Base-by-base conservation (phyloP, 2,888 invertebrate genomes). In the Xanthorhoe designata region DNA sequence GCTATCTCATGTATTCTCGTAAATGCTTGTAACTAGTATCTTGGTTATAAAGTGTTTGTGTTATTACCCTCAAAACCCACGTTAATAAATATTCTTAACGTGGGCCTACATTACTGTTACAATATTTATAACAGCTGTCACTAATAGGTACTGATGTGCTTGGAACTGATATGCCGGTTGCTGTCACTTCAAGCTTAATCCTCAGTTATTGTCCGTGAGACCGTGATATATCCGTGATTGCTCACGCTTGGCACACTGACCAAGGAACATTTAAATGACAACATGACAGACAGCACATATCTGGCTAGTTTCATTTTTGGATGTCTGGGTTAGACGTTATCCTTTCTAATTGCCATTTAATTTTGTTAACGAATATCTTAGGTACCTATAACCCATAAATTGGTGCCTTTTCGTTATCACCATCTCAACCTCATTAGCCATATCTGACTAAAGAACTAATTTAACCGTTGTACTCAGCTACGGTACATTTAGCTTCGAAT, bases 241-340 rank as follows among this genome's bases (percentile, higher is more conserved):
- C 85, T 83, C 83, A 85, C 83, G 85, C 79, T 78, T 81, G 85
- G 81, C 88, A 86, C 75, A 87, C 87, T 88, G 84, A 87, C 87
- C 87, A 84, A 72, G 79, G 79, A 76, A 77, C 72, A 78, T 77
- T 75, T 75, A 79, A 73, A 79, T 79, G 83, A 84, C 82, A 77
- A 81, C 79, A 77, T n/a, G n/a, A n/a, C n/a, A 82, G 88, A 84
- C 84, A 78, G 78, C 78, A 74, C 73, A 66, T 73, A 78, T 78
- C 80, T 77, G 38, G 38, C 18, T 64, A 56, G 59, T 32, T 62
- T 29, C 50, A 29, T 24, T 45, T 58, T 53, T 52, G 9, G 9
- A 56, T 62, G 18, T 56, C 50, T 65, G 56, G 29, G n/a, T 49
- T 74, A 75, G 73, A 75, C 60, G 69, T 72, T 73, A 72, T 59